Base-by-base conservation (phyloP, 2,888 invertebrate species). In the Plusia festucae region DNA sequence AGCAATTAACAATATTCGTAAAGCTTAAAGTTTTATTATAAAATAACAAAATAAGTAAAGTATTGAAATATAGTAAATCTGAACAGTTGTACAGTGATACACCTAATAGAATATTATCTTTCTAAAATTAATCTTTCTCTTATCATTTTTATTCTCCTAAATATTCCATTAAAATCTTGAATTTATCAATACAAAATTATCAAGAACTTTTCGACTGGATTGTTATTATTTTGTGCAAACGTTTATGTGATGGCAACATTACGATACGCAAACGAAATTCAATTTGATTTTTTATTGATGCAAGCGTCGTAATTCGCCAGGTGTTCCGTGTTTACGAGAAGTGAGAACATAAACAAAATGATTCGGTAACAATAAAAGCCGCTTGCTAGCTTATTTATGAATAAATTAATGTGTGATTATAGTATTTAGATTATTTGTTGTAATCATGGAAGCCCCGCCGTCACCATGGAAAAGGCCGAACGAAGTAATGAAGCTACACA, bases 401-500 rank as follows among this genome's bases (percentile, higher is more conserved):
- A 20, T 52, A 9, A 63, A 62, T 57, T 9, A 44, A 55, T 16
- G 20, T 30, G 22, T 13, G 15, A 7, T 13, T 46, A 4, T 9
- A 55, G n/a, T 20, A 0, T n/a, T 22, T 34, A 22, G 16, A 34
- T 63, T 55, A 62, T 40, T 68, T 54, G 44, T 18, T 15, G 60
- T 59, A 66, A 82, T 68, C 64, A 93, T 94, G 93, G 92, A 91
- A 65, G 92, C 91, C 65, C 94, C 94, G 9, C 84, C 91, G 16
- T 95, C 95, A 61, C 95, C 96, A 91, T 96, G 96, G 96, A 95
- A 96, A 84, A 95, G 93, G 78, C 96, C 96, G 44, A 94, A 93
- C 79, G 96, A 96, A 89, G 95, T 95, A 66, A 97, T 98, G 97
- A 96, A 97, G 86, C 89, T 98, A 62, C 97, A 97, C 88, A 96